phyloP scores from a whole-genome alignment of 2,113 vertebrate genomes.

The Tragulus kanchil region DNA sequence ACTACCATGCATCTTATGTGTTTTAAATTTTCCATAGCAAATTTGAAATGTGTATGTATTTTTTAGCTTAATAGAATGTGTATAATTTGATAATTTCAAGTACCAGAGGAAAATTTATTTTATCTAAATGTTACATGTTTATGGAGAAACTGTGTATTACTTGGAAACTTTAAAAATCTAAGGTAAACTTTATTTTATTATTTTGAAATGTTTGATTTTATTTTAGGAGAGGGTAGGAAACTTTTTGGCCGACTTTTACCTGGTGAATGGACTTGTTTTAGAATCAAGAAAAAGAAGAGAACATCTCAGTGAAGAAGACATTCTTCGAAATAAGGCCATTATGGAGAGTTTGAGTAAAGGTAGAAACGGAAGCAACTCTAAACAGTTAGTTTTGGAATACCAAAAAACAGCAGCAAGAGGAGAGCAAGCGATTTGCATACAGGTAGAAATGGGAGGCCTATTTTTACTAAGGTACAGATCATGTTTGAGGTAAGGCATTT shows the following conservation, averaged over 20 bases:
- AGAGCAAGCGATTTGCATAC: not conserved
- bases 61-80: conserved; percentile 23
- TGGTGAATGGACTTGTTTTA: conserved; percentile 97
- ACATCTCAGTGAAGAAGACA: conserved; percentile 98
- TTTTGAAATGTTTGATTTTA: conserved; percentile 75
- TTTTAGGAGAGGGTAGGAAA: conserved; percentile 97
- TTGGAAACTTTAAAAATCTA: not conserved
- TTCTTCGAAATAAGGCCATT: conserved; percentile 98
- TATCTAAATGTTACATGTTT: conserved; percentile 46
- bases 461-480: conserved; percentile 38
- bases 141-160: conserved; percentile 23
- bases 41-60: conserved; percentile 44
- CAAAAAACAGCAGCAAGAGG: not conserved
- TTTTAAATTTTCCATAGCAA: conserved; percentile 49
- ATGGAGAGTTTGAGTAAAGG: conserved; percentile 99
- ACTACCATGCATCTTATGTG: not conserved
- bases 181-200: conserved; percentile 27
- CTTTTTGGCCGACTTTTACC: conserved; percentile 98
- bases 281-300: conserved; percentile 98
- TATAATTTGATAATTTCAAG: conserved; percentile 37
- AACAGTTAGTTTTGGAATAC: not conserved
- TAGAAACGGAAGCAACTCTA: conserved; percentile 86
- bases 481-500: not conserved
- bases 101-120: conserved; percentile 48
- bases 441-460: conserved; percentile 17